Evolutionary conservation across 2,888 invertebrate species (phyloP).

Genomic region (Crioceris asparagi): DNA sequence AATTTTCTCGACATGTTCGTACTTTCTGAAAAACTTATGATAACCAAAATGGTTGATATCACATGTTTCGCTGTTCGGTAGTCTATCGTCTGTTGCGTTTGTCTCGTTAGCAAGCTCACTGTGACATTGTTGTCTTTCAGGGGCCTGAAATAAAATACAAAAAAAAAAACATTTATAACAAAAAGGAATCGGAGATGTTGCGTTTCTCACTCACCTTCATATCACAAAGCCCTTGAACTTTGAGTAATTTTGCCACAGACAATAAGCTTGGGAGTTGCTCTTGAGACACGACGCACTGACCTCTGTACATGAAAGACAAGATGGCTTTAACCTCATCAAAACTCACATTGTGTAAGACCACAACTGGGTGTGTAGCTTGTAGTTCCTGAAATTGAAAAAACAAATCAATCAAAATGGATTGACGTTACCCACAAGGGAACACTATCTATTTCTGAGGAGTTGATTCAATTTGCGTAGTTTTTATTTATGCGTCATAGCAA

Average conservation of each 20-base stretch:
- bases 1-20: constrained; percentile 10
- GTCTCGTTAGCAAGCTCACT: background rate
- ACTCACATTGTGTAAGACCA: constrained; percentile 60
- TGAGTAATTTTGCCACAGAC: constrained; percentile 66
- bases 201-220: constrained; percentile 62
- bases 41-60: constrained; percentile 9
- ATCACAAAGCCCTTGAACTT: constrained; percentile 73
- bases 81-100: constrained; percentile 7
- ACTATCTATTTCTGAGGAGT: too few relatives aligned
- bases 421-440: too few relatives aligned
- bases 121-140: constrained; percentile 19
- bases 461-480: too few relatives aligned
- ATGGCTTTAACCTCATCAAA: constrained; percentile 62
- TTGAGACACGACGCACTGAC: constrained; percentile 76
- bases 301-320: constrained; percentile 79
- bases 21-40: constrained; percentile 7
- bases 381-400: constrained; percentile 47
- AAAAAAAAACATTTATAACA: background rate
- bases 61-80: constrained; percentile 10
- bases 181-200: background rate
- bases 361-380: constrained; percentile 57
- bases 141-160: constrained; percentile 20
- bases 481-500: too few relatives aligned
- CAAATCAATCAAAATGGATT: too few relatives aligned
- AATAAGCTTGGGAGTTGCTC: constrained; percentile 66